These are phyloP conservation scores for Lampris incognitus DNA, from an alignment of 2,113 vertebrate species.

Conservation along the genomic window DNA sequence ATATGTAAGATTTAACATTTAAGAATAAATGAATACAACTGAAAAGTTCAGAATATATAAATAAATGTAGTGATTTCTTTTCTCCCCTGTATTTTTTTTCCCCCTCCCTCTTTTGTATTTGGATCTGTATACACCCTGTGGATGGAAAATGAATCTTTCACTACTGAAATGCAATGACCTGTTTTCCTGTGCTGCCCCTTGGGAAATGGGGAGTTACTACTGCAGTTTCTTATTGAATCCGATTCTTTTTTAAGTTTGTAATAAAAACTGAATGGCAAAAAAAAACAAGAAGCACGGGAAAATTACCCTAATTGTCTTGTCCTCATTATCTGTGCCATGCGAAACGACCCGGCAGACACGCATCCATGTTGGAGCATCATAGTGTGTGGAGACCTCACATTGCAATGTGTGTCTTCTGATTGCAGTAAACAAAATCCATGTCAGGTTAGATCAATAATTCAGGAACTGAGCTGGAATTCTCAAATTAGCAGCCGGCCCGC, in stretches of 20 bases:
- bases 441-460: conserved; percentile 75
- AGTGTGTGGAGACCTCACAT: conserved; percentile 1
- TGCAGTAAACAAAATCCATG: conserved; percentile 55
- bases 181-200: conserved; percentile 79
- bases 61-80: conserved; percentile 75
- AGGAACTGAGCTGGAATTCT: conserved; percentile 48
- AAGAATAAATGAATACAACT: conserved; percentile 68
- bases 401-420: conserved; percentile 22
- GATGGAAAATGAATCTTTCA: conserved; percentile 79
- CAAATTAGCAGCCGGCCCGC: conserved; percentile 49
- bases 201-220: conserved; percentile 73
- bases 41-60: conserved; percentile 65
- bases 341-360: too few relatives aligned
- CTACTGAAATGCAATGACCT: conserved; percentile 83
- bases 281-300: conserved; percentile 80
- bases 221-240: conserved; percentile 83
- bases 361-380: background rate
- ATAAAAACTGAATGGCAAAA: conserved; percentile 80
- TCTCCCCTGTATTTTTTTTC: conserved; percentile 73
- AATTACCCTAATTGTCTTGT: conserved; percentile 63
- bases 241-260: conserved; percentile 85
- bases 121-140: conserved; percentile 75
- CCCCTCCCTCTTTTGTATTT: conserved; percentile 78
- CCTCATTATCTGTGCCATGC: conserved; percentile 34
- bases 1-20: conserved; percentile 76